These are phyloP conservation scores for Mus spretus DNA, from an alignment of 2,797 vertebrate species.

Conservation along the genomic window DNA sequence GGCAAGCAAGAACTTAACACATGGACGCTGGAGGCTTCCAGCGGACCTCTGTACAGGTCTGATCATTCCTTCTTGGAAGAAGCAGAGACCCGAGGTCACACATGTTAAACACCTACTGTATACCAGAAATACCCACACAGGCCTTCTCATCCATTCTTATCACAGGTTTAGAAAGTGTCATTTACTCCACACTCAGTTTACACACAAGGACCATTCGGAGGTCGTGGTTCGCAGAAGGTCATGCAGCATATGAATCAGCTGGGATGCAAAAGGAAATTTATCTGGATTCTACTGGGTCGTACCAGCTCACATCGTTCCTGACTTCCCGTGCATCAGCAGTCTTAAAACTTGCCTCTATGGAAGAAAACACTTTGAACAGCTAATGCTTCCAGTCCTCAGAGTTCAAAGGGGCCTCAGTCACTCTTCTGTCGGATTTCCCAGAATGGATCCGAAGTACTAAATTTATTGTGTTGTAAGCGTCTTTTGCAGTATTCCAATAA, in stretches of 20 bases:
- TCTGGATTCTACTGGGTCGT: background rate
- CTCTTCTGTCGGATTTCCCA: conserved; percentile 30
- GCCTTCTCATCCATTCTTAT: background rate
- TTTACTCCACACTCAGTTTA: background rate
- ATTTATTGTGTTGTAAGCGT: conserved; percentile 61
- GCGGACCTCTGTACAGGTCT: rapidly evolving
- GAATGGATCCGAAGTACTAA: conserved; percentile 43
- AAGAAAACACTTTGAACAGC: conserved; percentile 31
- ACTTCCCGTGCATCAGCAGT: background rate
- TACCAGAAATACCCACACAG: background rate
- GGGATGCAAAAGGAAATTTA: background rate
- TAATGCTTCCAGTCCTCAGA: background rate
- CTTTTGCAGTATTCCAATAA: conserved; percentile 64
- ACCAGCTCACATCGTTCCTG: background rate
- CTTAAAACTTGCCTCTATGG: background rate
- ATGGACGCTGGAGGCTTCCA: background rate
- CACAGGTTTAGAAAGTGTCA: background rate
- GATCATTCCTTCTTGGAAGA: background rate
- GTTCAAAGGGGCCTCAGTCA: background rate
- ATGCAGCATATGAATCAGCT: background rate
- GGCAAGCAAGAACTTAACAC: background rate
- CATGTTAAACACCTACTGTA: background rate
- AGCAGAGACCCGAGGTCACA: background rate
- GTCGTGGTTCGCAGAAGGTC: background rate
- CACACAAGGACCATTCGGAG: background rate